Base-by-base conservation (phyloP, 2,797 vertebrate species). In the Cossypha caffra region DNA sequence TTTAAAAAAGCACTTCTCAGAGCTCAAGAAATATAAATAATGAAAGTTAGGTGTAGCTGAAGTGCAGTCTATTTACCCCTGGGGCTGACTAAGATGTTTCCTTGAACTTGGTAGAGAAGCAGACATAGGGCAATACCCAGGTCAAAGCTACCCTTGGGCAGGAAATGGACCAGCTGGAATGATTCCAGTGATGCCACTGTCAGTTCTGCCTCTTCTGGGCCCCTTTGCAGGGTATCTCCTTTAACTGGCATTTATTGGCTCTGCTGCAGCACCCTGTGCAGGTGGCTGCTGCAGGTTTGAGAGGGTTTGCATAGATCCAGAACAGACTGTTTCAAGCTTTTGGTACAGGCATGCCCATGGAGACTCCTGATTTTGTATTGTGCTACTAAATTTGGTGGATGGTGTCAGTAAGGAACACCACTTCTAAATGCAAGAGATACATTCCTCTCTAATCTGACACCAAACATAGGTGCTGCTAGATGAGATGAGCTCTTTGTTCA, bases 1-100 rank as follows among this genome's bases (percentile, higher is more conserved):
- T 84, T 64, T 33, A 13, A 1, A 16, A 71, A 50, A 28, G 5
- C 2, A 4, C 7, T 67, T 5, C 38, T 58, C 23, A 83, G 50
- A 84, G 17, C 23, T 83, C 35, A 42, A 21, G 18, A 89, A 61
- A 58, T 57, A 64, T 16, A 76, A 67, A 86, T 64, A 82, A 82
- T n/a, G 10, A 42, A 90, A 91, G 21, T 31, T 51, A 50, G 4
- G 33, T 1, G 5, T 62, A 68, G 28, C 14, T 80, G 18, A 57
- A 81, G 23, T 48, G 28, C 29, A 73, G 45, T n/a, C 4, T 76
- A 37, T 31, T 57, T 86, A 24, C 2, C 5, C 7, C 35, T 31
- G n/a, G 7, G 42, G 16, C 4, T 88, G 38, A 54, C 51, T 69
- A 40, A 45, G 31, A 50, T 35, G 8, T 45, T 90, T 28, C 17